A percentile compares a stretch with the other conserved stretches of the same genome.
These are phyloP conservation scores for Brachyistius frenatus DNA, from an alignment of 2,113 vertebrate genomes.

Conservation along the genomic window DNA sequence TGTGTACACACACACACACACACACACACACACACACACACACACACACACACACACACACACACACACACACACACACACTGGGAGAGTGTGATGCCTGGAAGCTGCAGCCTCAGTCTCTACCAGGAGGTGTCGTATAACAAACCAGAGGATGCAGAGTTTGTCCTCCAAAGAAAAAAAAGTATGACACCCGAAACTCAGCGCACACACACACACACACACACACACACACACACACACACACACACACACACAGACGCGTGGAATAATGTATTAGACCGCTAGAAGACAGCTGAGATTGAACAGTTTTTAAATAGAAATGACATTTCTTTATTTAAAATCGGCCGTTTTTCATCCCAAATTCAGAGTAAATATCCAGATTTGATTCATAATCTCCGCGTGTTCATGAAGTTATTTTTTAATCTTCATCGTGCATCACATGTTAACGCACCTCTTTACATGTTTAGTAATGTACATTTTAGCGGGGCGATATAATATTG, in stretches of 20 bases:
- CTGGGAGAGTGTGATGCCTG: slow-evolving; percentile 20
- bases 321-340: too few species aligned
- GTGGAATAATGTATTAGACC: background rate
- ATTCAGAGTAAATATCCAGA: background rate
- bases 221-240: slow-evolving; percentile 1
- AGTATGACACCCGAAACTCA: too few species aligned
- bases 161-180: slow-evolving; percentile 14
- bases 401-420: background rate
- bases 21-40: too few species aligned
- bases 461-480: slow-evolving; percentile 49
- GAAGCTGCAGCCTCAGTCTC: slow-evolving; percentile 64
- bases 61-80: slow-evolving; percentile 14
- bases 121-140: slow-evolving; percentile 73
- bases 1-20: too few species aligned
- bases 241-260: background rate
- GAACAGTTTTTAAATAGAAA: too few species aligned
- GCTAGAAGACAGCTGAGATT: too few species aligned
- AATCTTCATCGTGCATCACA: slow-evolving; percentile 22
- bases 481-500: slow-evolving; percentile 41
- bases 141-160: slow-evolving; percentile 35
- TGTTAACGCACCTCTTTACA: slow-evolving; percentile 10
- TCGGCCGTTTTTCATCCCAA: background rate
- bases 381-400: background rate
- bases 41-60: slow-evolving; percentile 2
- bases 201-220: background rate